A percentile compares a stretch with the other conserved stretches of the same genome.
These are phyloP conservation scores for Huso huso DNA, from an alignment of 2,797 vertebrate genomes.

Conservation along the genomic window DNA sequence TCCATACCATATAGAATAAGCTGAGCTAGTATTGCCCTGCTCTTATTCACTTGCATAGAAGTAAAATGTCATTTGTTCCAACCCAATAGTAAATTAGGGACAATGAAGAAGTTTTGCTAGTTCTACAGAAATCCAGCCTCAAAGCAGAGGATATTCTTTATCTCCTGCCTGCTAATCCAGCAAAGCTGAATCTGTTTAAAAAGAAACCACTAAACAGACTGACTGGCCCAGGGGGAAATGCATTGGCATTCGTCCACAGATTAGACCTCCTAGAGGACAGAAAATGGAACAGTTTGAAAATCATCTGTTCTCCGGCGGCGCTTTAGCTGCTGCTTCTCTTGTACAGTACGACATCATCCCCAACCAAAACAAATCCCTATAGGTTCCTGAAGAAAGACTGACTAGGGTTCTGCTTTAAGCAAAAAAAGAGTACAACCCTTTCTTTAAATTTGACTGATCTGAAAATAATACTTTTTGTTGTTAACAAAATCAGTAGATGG, in stretches of 20 bases:
- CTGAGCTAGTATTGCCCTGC: too few species aligned
- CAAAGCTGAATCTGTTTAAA: slow-evolving; percentile 29
- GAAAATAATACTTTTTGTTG: slow-evolving; percentile 43
- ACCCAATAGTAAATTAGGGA: slow-evolving; percentile 25
- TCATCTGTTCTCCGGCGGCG: not conserved
- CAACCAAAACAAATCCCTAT: not conserved
- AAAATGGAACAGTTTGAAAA: slow-evolving; percentile 48
- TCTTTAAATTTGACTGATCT: slow-evolving; percentile 31
- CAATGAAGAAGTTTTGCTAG: not conserved
- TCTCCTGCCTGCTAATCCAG: slow-evolving; percentile 10
- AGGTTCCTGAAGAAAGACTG: not conserved
- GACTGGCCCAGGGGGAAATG: slow-evolving; percentile 45
- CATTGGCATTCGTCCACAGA: slow-evolving; percentile 56
- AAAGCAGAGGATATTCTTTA: not conserved
- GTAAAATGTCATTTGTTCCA: slow-evolving; percentile 40
- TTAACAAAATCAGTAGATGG: slow-evolving; percentile 33
- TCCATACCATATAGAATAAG: too few species aligned
- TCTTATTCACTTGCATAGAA: slow-evolving; percentile 38
- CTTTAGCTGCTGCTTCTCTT: slow-evolving; percentile 1
- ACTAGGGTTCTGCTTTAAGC: slow-evolving; percentile 23
- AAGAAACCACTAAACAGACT: slow-evolving; percentile 41
- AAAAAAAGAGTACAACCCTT: slow-evolving; percentile 20
- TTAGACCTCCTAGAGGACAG: slow-evolving; percentile 54
- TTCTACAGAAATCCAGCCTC: not conserved
- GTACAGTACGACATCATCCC: not conserved